A percentile compares a stretch with the other conserved stretches of the same genome.
Conservation (phyloP, 1,140 invertebrate genomes). For the Ptiloglossa arizonensis region DNA sequence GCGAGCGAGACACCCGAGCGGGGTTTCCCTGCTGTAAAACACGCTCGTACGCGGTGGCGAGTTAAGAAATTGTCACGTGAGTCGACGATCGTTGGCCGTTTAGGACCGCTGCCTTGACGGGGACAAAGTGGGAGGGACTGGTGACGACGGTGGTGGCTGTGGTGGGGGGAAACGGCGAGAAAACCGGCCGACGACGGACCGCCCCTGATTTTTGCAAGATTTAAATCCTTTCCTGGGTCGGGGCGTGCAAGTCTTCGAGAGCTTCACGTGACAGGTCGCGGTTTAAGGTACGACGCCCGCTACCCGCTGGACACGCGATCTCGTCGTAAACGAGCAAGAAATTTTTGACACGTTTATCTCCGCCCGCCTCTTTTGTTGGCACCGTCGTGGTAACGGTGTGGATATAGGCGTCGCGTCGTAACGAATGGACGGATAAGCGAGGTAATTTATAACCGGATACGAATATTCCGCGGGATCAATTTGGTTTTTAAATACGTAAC, state of each 20-base stretch:
- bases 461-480: slow-evolving; percentile 34
- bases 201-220: slow-evolving; percentile 54
- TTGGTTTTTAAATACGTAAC: not conserved
- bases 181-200: slow-evolving; percentile 14
- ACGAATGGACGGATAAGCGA: slow-evolving; percentile 33
- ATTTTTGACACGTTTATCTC: slow-evolving; percentile 61
- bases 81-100: slow-evolving; percentile 27
- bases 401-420: slow-evolving; percentile 4
- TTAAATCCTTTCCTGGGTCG: slow-evolving; percentile 41
- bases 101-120: no score
- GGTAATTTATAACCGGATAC: slow-evolving; percentile 46
- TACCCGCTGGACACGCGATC: slow-evolving; percentile 50
- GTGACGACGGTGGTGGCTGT: no score
- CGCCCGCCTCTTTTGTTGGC: slow-evolving; percentile 11
- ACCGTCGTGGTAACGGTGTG: slow-evolving; percentile 2
- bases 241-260: slow-evolving; percentile 23
- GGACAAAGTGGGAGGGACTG: no score
- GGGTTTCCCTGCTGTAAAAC: slow-evolving; percentile 51
- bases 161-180: slow-evolving; percentile 1
- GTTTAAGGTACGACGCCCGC: slow-evolving; percentile 36
- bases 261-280: slow-evolving; percentile 43
- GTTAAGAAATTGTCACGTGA: slow-evolving; percentile 65
- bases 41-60: slow-evolving; percentile 29
- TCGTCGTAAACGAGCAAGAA: slow-evolving; percentile 55
- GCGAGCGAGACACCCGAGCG: slow-evolving; percentile 9